Percentiles rank a stretch among this genome's conserved stretches.
phyloP scores from a whole-genome alignment of 2,797 vertebrate genomes.

The Chrysocyon brachyurus region DNA sequence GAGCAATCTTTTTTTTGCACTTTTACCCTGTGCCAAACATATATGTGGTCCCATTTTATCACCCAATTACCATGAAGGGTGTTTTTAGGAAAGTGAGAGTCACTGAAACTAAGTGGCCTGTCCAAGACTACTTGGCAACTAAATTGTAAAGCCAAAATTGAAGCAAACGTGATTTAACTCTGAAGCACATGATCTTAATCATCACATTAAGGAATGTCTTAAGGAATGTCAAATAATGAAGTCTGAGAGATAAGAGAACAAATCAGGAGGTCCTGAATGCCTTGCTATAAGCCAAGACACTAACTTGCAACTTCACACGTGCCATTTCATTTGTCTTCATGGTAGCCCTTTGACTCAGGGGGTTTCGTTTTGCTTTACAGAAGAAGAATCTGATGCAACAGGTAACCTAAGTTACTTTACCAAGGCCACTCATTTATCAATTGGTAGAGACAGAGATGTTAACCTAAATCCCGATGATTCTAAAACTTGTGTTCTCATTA shows the following conservation, averaged over 20 bases:
- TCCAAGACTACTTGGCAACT: neutral
- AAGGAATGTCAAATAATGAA: neutral
- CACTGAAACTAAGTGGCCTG: neutral
- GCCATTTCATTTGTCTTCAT: neutral
- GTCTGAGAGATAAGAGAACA: neutral
- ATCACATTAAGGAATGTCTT: neutral
- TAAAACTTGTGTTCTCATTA: neutral
- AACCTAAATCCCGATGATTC: slow-evolving; percentile 35
- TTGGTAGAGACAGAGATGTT: neutral
- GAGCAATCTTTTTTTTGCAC: neutral
- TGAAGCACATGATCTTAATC: neutral
- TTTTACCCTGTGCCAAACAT: neutral
- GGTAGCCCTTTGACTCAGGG: neutral
- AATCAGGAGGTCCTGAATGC: neutral
- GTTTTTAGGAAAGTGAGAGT: neutral
- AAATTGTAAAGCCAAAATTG: neutral
- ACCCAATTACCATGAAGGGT: neutral
- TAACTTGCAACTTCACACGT: neutral
- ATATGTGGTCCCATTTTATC: neutral
- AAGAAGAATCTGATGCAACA: neutral
- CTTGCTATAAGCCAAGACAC: neutral
- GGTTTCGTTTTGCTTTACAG: neutral
- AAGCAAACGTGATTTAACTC: neutral
- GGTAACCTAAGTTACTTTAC: neutral
- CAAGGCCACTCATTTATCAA: neutral